Base-by-base conservation (phyloP, 2,888 invertebrate genomes). In the Falcaria lacertinaria region DNA sequence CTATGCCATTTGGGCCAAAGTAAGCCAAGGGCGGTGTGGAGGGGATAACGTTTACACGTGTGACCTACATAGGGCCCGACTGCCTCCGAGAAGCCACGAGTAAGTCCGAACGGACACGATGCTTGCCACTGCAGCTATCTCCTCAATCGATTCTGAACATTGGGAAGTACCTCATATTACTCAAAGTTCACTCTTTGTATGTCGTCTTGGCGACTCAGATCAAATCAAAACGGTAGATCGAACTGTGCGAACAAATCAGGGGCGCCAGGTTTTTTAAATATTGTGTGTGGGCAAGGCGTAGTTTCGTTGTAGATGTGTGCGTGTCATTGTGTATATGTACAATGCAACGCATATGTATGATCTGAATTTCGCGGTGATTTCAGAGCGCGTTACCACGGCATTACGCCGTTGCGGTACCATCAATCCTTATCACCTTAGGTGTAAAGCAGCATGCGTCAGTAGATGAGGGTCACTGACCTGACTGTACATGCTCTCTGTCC, bases 21-120 rank as follows among this genome's bases (percentile, higher is more conserved):
- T 88, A 88, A 88, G 89, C 88, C 88, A 88, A 89, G 89, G 89
- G 84, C 88, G 83, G 69, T 54, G 64, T 79, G 77, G 86, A 70
- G 86, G 87, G 89, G 86, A 85, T 79, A 83, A 75, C 80, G 83
- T 69, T 85, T 82, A 88, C 89, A 89, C 89, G 89, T 89, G 89
- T 89, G 89, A 89, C 89, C 89, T 75, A 89, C 78, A 80, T 89
- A 80, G 64, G 50, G 52, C 49, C 78, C 85, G 86, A 84, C 55
- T 62, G 63, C 49, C 51, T 51, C 63, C 88, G 88, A 74, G 80
- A 70, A 69, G 60, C 48, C 52, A 67, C 86, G 88, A 86, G 54
- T 42, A 32, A 46, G 45, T 39, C 75, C 80, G 82, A 82, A 44
- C 57, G 52, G 42, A 54, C 48, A 56, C 56, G 53, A 60, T 60